Evolutionary conservation across 2,113 vertebrate genomes (phyloP).

Genomic region (Falcunculus frontatus): DNA sequence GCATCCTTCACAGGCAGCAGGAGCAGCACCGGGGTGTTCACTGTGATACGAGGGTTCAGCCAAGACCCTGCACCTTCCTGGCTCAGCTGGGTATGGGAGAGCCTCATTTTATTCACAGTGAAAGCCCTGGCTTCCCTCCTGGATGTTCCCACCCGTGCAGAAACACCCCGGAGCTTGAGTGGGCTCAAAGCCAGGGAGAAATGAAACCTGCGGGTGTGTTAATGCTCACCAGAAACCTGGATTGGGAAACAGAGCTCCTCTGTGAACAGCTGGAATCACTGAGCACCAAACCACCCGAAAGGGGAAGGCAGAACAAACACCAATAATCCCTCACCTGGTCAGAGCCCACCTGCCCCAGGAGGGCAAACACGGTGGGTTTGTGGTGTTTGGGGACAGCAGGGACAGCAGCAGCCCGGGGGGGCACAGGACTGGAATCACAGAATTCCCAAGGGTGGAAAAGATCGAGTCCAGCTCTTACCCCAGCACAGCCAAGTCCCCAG

Average conservation of each 20-base stretch:
- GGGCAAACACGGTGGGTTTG: neutral
- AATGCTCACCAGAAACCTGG: neutral
- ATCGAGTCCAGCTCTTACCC: neutral
- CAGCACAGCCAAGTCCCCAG: neutral
- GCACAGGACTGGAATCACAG: neutral
- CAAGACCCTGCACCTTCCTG: too few relatives aligned
- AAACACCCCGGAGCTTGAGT: fast-evolving
- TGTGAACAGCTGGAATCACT: neutral
- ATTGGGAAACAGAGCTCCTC: neutral
- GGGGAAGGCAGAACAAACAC: neutral
- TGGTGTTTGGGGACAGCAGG: neutral
- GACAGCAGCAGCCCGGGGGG: fast-evolving
- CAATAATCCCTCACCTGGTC: neutral
- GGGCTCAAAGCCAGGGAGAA: neutral
- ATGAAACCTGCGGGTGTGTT: fast-evolving
- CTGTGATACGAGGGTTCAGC: neutral
- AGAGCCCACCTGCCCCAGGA: neutral
- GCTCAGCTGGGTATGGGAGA: neutral
- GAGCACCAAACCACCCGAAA: neutral
- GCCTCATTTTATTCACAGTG: neutral
- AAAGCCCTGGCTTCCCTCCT: neutral
- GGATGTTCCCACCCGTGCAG: neutral
- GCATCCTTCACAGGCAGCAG: neutral
- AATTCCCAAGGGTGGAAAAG: neutral
- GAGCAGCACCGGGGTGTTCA: fast-evolving